phyloP scores from a whole-genome alignment of 2,888 invertebrate species.

The Selenia dentaria region DNA sequence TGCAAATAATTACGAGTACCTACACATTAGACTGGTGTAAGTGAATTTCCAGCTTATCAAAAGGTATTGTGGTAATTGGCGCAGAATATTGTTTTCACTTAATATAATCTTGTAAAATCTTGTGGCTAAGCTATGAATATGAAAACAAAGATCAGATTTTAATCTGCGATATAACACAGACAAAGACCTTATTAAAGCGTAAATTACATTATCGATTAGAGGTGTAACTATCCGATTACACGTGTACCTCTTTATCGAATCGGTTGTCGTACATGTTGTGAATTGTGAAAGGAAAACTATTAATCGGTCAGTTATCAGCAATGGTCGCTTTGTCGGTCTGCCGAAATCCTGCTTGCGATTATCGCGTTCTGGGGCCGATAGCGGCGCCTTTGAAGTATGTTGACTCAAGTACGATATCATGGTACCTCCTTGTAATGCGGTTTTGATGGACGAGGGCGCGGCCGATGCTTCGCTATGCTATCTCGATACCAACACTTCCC shows the following conservation, averaged over 20 bases:
- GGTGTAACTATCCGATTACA: constrained; percentile 51
- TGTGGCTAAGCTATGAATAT: not conserved
- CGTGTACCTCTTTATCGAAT: constrained; percentile 60
- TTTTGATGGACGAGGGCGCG: constrained; percentile 78
- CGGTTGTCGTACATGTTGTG: constrained; percentile 67
- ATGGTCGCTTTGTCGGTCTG: constrained; percentile 74
- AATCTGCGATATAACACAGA: constrained; percentile 1
- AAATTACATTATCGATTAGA: constrained; percentile 18
- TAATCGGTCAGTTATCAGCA: constrained; percentile 71
- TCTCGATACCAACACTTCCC: constrained; percentile 42
- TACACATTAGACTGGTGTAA: too few relatives aligned
- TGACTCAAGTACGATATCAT: constrained; percentile 60
- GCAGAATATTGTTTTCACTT: too few relatives aligned
- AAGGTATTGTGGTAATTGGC: too few relatives aligned
- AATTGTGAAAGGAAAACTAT: constrained; percentile 73
- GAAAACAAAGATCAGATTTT: constrained; percentile 4
- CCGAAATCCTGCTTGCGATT: constrained; percentile 77
- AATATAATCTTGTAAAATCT: too few relatives aligned
- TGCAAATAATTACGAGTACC: too few relatives aligned
- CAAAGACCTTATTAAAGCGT: constrained; percentile 5
- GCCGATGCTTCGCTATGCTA: constrained; percentile 54
- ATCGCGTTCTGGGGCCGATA: constrained; percentile 65
- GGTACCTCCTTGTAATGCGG: constrained; percentile 70
- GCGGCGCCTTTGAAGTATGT: constrained; percentile 74
- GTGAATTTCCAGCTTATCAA: too few relatives aligned